Evolutionary conservation across 2,797 vertebrate genomes (phyloP).

Genomic region (Oryzias sinensis): DNA sequence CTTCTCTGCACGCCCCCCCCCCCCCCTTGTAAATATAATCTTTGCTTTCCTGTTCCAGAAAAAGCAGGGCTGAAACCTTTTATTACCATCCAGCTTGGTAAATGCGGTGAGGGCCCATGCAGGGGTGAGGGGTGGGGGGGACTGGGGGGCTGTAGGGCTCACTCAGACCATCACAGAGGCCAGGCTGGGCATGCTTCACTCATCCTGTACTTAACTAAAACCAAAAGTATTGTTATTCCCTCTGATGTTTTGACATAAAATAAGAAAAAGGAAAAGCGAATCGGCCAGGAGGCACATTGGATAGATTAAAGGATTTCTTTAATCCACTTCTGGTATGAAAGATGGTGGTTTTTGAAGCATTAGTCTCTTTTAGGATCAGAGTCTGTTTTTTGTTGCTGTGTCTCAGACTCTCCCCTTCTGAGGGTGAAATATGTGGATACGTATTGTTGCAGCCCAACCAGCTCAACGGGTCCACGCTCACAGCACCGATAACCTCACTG

Average conservation of each 20-base stretch:
- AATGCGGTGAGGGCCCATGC: slow-evolving; percentile 44
- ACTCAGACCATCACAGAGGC: slow-evolving; percentile 56
- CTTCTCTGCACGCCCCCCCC: slow-evolving; percentile 4
- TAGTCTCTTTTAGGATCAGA: slow-evolving; percentile 3
- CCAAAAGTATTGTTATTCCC: slow-evolving; percentile 74
- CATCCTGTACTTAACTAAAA: slow-evolving; percentile 66
- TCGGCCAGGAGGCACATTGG: slow-evolving; percentile 7
- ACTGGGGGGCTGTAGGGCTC: slow-evolving; percentile 43
- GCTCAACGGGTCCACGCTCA: slow-evolving; percentile 36
- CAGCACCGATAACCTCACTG: slow-evolving; percentile 29
- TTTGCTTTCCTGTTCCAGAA: slow-evolving; percentile 48
- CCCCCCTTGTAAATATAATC: slow-evolving; percentile 37
- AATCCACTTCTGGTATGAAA: slow-evolving; percentile 8
- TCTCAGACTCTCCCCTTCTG: slow-evolving; percentile 18
- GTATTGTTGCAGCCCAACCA: slow-evolving; percentile 19
- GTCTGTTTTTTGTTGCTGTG: neutral
- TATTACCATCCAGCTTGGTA: slow-evolving; percentile 49
- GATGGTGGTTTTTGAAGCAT: neutral
- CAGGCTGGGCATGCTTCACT: slow-evolving; percentile 43
- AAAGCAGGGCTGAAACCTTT: slow-evolving; percentile 46
- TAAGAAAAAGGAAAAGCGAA: slow-evolving; percentile 11
- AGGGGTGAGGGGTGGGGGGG: slow-evolving; percentile 49
- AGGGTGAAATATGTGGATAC: slow-evolving; percentile 19
- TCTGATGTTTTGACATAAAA: slow-evolving; percentile 53
- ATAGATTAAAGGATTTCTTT: slow-evolving; percentile 6